Evolutionary conservation across 2,888 invertebrate genomes (phyloP).

Genomic region (Phasia obesa): DNA sequence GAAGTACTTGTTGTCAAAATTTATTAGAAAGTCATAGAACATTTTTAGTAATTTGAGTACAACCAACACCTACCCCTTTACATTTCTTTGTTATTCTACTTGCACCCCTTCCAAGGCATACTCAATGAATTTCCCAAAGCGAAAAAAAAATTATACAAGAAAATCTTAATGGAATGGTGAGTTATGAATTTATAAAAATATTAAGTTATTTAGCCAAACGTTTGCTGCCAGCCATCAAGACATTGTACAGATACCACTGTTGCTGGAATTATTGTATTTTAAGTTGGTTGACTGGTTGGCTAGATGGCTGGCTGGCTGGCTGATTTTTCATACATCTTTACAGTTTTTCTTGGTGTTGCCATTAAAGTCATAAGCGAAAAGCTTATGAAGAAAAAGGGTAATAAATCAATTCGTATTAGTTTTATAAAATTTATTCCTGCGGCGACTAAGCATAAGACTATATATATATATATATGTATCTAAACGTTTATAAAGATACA

Average conservation of each 20-base stretch:
- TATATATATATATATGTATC: constrained; percentile 54
- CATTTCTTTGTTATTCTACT: background rate
- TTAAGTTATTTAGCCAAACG: constrained; percentile 61
- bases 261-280: constrained; percentile 22
- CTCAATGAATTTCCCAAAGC: constrained; percentile 41
- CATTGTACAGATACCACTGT: constrained; percentile 74
- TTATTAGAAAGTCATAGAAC: constrained; percentile 61
- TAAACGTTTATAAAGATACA: constrained; percentile 44
- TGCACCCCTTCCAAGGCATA: background rate
- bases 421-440: constrained; percentile 82
- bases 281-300: background rate
- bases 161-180: constrained; percentile 40
- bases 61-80: constrained; percentile 1
- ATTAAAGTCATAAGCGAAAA: constrained; percentile 68
- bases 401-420: constrained; percentile 82
- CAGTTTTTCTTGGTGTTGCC: constrained; percentile 40
- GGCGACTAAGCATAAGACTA: constrained; percentile 74
- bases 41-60: constrained; percentile 50
- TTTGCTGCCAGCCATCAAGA: constrained; percentile 54
- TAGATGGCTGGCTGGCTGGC: constrained; percentile 26
- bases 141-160: constrained; percentile 7
- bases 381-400: constrained; percentile 74
- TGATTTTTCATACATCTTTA: constrained; percentile 30
- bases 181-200: constrained; percentile 64
- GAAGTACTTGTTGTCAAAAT: constrained; percentile 63